Conservation (phyloP, 2,888 invertebrate genomes). For the Acanthococcus lagerstroemiae region DNA sequence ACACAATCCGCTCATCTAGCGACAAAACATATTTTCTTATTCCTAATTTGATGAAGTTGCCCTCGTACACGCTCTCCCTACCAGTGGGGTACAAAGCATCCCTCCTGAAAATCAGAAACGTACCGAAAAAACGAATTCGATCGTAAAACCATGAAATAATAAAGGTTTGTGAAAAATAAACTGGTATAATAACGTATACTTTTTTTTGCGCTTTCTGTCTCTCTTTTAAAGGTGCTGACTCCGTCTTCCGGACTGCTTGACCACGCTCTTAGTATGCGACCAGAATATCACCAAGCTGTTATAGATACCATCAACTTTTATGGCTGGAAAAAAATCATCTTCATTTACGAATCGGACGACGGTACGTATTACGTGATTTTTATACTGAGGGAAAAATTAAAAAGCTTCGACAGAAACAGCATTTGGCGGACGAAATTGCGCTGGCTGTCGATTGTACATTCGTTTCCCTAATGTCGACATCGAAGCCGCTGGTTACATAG, state of each 20-base stretch:
- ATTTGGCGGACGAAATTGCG: not conserved
- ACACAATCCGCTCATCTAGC: no score
- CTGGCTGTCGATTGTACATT: no score
- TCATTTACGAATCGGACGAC: conserved; percentile 82
- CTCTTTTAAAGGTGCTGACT: conserved; percentile 55
- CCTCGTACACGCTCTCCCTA: no score
- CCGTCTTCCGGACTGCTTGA: conserved; percentile 82
- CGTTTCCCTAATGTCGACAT: no score
- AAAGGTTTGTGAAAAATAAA: not conserved
- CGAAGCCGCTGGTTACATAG: no score
- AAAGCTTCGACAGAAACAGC: not conserved
- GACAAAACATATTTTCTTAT: not conserved
- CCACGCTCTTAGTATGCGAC: conserved; percentile 86
- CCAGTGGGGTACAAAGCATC: no score
- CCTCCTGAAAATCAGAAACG: not conserved
- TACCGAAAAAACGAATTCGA: not conserved
- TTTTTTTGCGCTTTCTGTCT: not conserved
- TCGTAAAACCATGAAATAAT: not conserved
- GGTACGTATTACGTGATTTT: conserved; percentile 51
- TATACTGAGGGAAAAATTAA: not conserved
- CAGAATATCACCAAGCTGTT: conserved; percentile 90
- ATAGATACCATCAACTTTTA: conserved; percentile 89
- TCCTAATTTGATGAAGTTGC: no score
- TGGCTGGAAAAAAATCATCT: conserved; percentile 79
- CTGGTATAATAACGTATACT: not conserved